Percentiles rank a stretch among this genome's conserved stretches.
Conservation (phyloP, 1,140 invertebrate genomes). For the Arctopsyche grandis region DNA sequence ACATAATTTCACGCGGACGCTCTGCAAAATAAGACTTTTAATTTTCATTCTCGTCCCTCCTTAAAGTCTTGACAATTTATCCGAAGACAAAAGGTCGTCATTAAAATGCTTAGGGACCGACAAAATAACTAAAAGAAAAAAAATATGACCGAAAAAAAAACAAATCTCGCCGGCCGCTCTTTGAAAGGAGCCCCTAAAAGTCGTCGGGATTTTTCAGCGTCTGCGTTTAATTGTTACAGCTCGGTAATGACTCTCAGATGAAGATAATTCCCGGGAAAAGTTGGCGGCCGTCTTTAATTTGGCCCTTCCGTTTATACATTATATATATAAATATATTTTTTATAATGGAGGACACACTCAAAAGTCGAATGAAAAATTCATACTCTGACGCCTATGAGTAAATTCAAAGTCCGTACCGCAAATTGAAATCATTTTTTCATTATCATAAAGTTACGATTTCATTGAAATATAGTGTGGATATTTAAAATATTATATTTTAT, state of each 20-base stretch:
- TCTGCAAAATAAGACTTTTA: conserved; percentile 26
- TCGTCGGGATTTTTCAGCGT: conserved; percentile 38
- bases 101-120: conserved; percentile 23
- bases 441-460: too few relatives aligned
- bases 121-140: conserved; percentile 25
- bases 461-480: too few relatives aligned
- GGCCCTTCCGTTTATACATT: conserved; percentile 14
- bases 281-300: conserved; percentile 36
- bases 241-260: conserved; percentile 42
- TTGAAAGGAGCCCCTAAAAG: conserved; percentile 36
- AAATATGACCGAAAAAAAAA: conserved; percentile 32
- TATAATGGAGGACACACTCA: conserved; percentile 35
- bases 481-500: too few relatives aligned
- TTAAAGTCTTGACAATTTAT: conserved; percentile 33
- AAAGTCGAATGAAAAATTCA: too few relatives aligned
- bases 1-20: neutral
- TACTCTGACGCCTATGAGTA: too few relatives aligned
- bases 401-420: too few relatives aligned
- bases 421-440: too few relatives aligned
- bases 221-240: conserved; percentile 46
- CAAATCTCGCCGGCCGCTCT: conserved; percentile 26
- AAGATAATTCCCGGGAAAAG: conserved; percentile 39
- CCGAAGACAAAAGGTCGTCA: conserved; percentile 42
- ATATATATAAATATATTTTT: too few relatives aligned
- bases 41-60: conserved; percentile 13